Percentiles rank a stretch among this genome's conserved stretches.
phyloP scores from a whole-genome alignment of 1,140 invertebrate genomes.

The Chlorops oryzae region DNA sequence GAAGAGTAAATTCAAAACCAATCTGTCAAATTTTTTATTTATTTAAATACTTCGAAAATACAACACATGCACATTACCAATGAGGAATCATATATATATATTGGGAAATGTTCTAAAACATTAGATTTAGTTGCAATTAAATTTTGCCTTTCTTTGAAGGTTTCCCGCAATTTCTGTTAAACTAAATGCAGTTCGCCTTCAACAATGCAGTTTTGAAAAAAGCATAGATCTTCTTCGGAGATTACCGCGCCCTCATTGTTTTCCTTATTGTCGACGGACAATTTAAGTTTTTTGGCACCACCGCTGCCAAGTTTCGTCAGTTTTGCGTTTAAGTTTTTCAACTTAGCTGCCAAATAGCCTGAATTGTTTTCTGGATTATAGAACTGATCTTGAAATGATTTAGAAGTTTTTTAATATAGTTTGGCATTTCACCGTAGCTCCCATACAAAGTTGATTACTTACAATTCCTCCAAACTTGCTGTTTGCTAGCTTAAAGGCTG shows the following conservation, averaged over 20 bases:
- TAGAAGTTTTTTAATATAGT: background rate
- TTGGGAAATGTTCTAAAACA: slow-evolving; percentile 1
- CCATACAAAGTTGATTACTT: no score
- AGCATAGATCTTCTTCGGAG: background rate
- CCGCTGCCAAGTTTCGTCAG: background rate
- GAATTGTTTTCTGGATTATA: slow-evolving; percentile 1
- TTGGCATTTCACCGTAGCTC: background rate
- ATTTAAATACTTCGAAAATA: background rate
- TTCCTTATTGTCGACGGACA: background rate
- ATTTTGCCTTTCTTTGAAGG: background rate
- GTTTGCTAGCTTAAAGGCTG: background rate
- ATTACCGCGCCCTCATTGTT: background rate
- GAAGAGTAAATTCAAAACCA: slow-evolving; percentile 2
- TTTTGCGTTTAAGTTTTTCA: background rate
- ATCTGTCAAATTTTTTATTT: background rate
- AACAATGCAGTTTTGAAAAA: slow-evolving; percentile 2
- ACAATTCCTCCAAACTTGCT: slow-evolving; percentile 1
- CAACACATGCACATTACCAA: background rate
- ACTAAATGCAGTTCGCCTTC: background rate
- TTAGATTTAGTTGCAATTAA: background rate
- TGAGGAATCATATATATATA: slow-evolving; percentile 1
- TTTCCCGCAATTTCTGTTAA: background rate
- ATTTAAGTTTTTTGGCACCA: background rate
- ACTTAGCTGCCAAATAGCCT: background rate
- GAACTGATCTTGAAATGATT: background rate